These are phyloP conservation scores for Pangasius mekongensis DNA, from an alignment of 2,797 vertebrate species.

Conservation along the genomic window DNA sequence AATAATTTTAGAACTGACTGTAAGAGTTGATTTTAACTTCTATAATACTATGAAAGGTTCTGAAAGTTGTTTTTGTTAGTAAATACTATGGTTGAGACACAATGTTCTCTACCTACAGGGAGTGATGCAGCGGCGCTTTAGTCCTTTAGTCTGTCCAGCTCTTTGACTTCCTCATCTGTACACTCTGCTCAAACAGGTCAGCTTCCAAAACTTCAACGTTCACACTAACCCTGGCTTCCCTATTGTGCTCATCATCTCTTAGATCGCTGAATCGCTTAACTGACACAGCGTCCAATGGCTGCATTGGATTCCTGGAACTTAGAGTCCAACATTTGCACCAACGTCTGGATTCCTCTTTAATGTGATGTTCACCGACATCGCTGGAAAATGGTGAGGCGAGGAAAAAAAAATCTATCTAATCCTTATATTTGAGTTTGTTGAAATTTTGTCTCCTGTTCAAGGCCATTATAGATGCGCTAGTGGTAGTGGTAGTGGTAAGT, in stretches of 20 bases:
- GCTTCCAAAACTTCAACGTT: not conserved
- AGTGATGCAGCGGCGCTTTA: constrained; percentile 1
- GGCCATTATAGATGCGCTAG: not conserved
- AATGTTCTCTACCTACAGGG: not conserved
- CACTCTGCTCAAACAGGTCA: not conserved
- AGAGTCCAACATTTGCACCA: not conserved
- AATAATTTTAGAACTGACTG: not conserved
- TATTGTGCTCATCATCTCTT: not conserved
- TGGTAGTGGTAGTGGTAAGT: not conserved
- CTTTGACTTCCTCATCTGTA: not conserved
- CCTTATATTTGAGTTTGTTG: not conserved
- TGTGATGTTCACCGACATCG: too few species aligned
- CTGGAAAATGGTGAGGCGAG: not conserved
- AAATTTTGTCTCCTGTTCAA: not conserved
- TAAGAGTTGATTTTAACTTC: not conserved
- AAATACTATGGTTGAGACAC: not conserved
- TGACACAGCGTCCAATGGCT: not conserved
- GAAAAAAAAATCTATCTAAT: too few species aligned
- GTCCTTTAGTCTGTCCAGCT: not conserved
- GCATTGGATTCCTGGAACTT: not conserved
- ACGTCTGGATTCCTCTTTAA: not conserved
- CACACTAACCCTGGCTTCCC: not conserved
- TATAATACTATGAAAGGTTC: not conserved
- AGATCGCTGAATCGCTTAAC: not conserved
- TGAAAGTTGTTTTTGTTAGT: not conserved